Conservation (phyloP, 2,113 vertebrate species). For the zebrafish (Danio rerio) region GRCz12tu NC_133188.1:33064001-33064500, state of each 20-base stretch:
- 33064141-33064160: conserved; percentile 77
- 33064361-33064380: conserved; percentile 36
- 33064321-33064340: conserved; percentile 68
- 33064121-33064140: conserved; percentile 70
- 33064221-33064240: conserved; percentile 81
- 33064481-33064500: not conserved
- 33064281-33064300: conserved; percentile 71
- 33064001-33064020: conserved; percentile 67
- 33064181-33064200: conserved; percentile 81
- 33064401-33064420: conserved; percentile 45
- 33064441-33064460: not conserved
- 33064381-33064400: conserved; percentile 23
- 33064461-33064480: too few relatives aligned
- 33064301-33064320: conserved; percentile 71
- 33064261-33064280: conserved; percentile 75
- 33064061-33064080: conserved; percentile 66
- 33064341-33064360: conserved; percentile 44
- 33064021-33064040: conserved; percentile 61
- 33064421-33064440: conserved; percentile 15
- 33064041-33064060: conserved; percentile 63
- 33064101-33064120: conserved; percentile 72
- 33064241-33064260: conserved; percentile 79
- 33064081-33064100: conserved; percentile 77
- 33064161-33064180: conserved; percentile 68
- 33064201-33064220: conserved; percentile 76